Evolutionary conservation across 2,888 invertebrate species (phyloP).

Genomic region (Brenthis ino): DNA sequence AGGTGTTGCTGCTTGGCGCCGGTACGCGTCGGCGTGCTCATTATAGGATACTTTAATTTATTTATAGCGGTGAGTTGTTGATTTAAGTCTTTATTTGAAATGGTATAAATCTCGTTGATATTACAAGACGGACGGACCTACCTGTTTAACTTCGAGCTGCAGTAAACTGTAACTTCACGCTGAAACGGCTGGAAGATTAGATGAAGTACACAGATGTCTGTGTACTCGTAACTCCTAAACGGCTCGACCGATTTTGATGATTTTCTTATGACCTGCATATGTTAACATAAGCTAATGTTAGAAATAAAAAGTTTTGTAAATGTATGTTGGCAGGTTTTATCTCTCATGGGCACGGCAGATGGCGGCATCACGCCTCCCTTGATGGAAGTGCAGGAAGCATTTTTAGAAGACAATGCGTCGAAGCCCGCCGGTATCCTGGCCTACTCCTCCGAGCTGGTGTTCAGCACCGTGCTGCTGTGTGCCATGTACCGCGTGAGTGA

Average conservation of each 20-base stretch:
- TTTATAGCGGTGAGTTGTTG: conserved; percentile 55
- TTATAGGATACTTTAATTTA: conserved; percentile 59
- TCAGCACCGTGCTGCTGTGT: conserved; percentile 55
- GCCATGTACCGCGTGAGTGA: conserved; percentile 61
- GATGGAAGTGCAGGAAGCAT: conserved; percentile 52
- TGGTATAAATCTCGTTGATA: background rate
- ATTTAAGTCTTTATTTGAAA: background rate
- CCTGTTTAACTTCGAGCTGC: no score
- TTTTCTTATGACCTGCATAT: no score
- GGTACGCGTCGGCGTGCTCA: conserved; percentile 56
- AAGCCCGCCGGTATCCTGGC: conserved; percentile 55
- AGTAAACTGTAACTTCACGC: no score
- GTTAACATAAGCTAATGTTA: no score
- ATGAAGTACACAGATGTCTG: no score
- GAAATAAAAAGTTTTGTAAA: background rate
- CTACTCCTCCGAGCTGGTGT: conserved; percentile 56
- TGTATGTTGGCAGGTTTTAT: conserved; percentile 49
- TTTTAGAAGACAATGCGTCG: conserved; percentile 53
- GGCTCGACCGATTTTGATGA: no score
- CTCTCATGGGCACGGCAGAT: conserved; percentile 57
- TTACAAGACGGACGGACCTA: no score
- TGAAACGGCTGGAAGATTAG: no score
- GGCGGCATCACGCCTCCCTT: conserved; percentile 57
- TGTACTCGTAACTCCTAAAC: no score
- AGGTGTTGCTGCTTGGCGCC: conserved; percentile 61